Evolutionary conservation across 2,797 vertebrate genomes (phyloP).

Genomic region (Clarias pachynema): DNA sequence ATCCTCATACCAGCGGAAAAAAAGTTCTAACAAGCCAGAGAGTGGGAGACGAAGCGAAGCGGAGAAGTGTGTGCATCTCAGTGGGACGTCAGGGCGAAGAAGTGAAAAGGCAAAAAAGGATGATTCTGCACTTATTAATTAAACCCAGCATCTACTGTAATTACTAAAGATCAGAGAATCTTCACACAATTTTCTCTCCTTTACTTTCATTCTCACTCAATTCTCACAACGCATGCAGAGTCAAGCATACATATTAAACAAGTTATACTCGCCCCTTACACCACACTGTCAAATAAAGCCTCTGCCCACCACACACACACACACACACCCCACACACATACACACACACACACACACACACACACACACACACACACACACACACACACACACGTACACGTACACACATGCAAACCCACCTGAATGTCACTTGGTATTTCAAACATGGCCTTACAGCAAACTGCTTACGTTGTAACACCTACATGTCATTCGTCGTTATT

Average conservation of each 20-base stretch:
- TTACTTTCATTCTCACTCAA: background rate
- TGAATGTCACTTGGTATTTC: background rate
- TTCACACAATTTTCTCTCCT: constrained; percentile 56
- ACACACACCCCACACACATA: background rate
- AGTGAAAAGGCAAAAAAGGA: constrained; percentile 47
- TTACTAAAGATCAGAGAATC: constrained; percentile 74
- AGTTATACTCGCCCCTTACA: background rate
- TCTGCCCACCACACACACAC: background rate
- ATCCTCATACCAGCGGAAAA: constrained; percentile 40
- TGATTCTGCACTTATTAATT: constrained; percentile 69
- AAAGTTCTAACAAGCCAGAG: constrained; percentile 2
- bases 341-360: background rate
- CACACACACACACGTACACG: background rate
- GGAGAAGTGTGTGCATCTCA: background rate
- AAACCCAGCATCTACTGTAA: constrained; percentile 69
- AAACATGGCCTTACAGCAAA: background rate
- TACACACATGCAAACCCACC: background rate
- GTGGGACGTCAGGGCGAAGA: background rate
- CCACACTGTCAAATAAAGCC: background rate
- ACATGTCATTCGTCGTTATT: background rate
- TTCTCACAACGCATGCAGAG: background rate
- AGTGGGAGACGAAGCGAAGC: background rate
- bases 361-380: background rate
- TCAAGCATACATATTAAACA: background rate
- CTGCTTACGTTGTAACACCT: background rate